Percentiles rank a stretch among this genome's conserved stretches.
phyloP scores from a whole-genome alignment of 2,113 vertebrate genomes.

The Crypturellus undulatus region DNA sequence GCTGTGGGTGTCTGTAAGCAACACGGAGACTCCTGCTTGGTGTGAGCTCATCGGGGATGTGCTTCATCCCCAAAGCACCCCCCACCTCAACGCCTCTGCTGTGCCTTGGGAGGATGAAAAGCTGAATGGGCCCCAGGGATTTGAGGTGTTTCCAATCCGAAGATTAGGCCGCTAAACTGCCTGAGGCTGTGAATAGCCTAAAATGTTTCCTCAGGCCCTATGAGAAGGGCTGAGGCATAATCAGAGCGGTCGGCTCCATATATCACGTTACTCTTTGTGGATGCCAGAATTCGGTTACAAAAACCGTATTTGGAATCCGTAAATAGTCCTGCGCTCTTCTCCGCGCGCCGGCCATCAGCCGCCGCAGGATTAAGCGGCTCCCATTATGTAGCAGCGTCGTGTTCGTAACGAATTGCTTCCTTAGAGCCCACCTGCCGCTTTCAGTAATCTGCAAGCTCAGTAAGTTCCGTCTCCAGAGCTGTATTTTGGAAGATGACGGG shows the following conservation, averaged over 20 bases:
- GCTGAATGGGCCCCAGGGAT: neutral
- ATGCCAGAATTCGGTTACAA: neutral
- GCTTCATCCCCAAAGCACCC: neutral
- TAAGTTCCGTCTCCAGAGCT: conserved; percentile 4
- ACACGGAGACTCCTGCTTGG: neutral
- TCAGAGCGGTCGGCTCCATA: neutral
- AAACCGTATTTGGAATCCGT: conserved; percentile 8
- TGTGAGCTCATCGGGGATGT: neutral
- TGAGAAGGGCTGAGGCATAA: neutral
- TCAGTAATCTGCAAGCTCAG: conserved; percentile 25
- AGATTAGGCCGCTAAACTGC: neutral
- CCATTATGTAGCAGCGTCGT: conserved; percentile 23
- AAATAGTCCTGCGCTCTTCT: neutral
- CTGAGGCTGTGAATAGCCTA: neutral
- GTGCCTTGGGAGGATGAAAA: conserved; percentile 19
- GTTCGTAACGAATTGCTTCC: conserved; percentile 51
- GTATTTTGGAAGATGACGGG: conserved; percentile 47
- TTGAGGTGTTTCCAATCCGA: conserved; percentile 26
- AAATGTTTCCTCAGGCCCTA: neutral
- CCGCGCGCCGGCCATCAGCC: neutral
- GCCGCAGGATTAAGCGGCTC: conserved; percentile 9
- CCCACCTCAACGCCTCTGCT: neutral
- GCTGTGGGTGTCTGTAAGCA: neutral
- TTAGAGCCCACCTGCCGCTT: conserved; percentile 60
- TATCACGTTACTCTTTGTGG: conserved; percentile 13